phyloP scores from a whole-genome alignment of 2,888 invertebrate genomes.

The Teleiodes luculella region DNA sequence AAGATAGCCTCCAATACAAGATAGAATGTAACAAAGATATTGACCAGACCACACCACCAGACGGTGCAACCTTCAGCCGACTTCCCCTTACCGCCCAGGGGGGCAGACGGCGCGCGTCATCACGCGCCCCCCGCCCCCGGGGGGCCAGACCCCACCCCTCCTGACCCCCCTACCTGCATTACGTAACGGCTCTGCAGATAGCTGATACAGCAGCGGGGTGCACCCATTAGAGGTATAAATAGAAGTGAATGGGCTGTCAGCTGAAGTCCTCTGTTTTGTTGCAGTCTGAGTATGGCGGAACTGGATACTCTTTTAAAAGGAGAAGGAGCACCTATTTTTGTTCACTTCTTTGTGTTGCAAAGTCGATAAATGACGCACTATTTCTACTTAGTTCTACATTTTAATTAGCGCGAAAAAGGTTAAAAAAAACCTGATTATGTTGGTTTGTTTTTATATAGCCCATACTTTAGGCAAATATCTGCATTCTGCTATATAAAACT shows the following conservation, averaged over 20 bases:
- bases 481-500: too few relatives aligned
- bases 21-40: background rate
- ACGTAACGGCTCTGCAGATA: slow-evolving; percentile 56
- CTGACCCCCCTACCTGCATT: slow-evolving; percentile 46
- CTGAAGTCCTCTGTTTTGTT: too few relatives aligned
- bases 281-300: background rate
- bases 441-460: too few relatives aligned
- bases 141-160: slow-evolving; percentile 24
- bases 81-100: slow-evolving; percentile 19
- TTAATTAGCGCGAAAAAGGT: too few relatives aligned
- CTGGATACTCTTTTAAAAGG: too few relatives aligned
- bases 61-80: slow-evolving; percentile 3
- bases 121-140: slow-evolving; percentile 25
- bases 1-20: too few relatives aligned
- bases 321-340: too few relatives aligned
- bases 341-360: too few relatives aligned
- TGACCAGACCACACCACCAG: background rate
- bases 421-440: too few relatives aligned
- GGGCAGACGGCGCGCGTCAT: slow-evolving; percentile 45
- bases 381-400: too few relatives aligned
- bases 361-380: too few relatives aligned
- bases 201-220: background rate
- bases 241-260: background rate
- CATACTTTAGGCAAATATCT: too few relatives aligned
- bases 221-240: slow-evolving; percentile 2